Evolutionary conservation across 2,888 invertebrate genomes (phyloP).

Genomic region (Mesodorylaimus sp.): DNA sequence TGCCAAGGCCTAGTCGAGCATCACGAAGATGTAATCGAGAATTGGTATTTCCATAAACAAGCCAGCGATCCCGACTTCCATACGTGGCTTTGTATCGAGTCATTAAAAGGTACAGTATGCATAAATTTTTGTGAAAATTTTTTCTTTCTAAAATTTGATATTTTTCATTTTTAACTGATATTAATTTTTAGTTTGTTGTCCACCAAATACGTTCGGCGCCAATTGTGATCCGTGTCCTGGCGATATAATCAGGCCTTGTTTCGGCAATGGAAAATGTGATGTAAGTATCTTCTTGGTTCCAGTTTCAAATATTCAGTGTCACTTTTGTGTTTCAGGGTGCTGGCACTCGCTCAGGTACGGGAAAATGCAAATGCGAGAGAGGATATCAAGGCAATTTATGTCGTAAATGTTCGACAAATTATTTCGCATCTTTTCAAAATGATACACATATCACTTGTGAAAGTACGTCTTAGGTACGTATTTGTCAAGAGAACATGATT

Average conservation of each 20-base stretch:
- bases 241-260: slow-evolving; percentile 53
- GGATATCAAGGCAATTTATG: slow-evolving; percentile 64
- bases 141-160: not conserved
- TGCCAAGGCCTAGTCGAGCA: slow-evolving; percentile 68
- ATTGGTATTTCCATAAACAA: slow-evolving; percentile 65
- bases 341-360: slow-evolving; percentile 79
- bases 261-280: slow-evolving; percentile 58
- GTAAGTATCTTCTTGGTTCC: slow-evolving; percentile 26
- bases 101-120: slow-evolving; percentile 36
- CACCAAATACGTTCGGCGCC: slow-evolving; percentile 58
- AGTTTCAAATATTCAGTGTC: slow-evolving; percentile 1
- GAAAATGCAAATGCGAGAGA: slow-evolving; percentile 61
- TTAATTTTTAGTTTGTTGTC: slow-evolving; percentile 50
- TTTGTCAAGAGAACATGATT: not conserved
- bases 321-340: slow-evolving; percentile 42
- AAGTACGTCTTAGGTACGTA: slow-evolving; percentile 12
- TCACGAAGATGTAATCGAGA: slow-evolving; percentile 58
- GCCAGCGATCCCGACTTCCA: slow-evolving; percentile 44
- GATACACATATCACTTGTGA: slow-evolving; percentile 15
- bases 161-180: not conserved
- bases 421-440: slow-evolving; percentile 14
- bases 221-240: slow-evolving; percentile 61
- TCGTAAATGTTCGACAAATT: slow-evolving; percentile 47
- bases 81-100: slow-evolving; percentile 58
- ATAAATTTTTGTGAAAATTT: not conserved